phyloP scores from a whole-genome alignment of 2,888 invertebrate species.

The Lypha dubia region DNA sequence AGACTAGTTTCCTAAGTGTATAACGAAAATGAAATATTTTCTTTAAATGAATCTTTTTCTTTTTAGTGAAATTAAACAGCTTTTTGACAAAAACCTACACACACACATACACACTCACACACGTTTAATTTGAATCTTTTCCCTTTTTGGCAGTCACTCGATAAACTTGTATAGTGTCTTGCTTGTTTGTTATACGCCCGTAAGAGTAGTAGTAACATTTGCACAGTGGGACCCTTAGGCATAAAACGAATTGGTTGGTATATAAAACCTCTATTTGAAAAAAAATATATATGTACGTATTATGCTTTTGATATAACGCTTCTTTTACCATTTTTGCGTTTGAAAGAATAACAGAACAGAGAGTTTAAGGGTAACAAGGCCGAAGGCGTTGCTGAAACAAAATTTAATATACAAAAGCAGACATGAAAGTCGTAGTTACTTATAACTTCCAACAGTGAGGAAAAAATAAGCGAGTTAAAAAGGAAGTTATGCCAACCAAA shows the following conservation, averaged over 20 bases:
- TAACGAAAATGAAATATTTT: background rate
- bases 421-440: background rate
- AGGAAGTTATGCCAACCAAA: too few relatives aligned
- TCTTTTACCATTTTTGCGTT: background rate
- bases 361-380: background rate
- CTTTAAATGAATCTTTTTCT: background rate
- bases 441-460: background rate
- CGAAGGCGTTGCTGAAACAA: background rate
- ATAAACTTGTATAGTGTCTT: too few relatives aligned
- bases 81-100: background rate
- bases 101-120: too few relatives aligned
- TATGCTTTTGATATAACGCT: background rate
- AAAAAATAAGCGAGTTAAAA: background rate
- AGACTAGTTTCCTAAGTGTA: background rate
- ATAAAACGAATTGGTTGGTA: slow-evolving; percentile 30
- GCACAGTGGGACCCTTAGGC: slow-evolving; percentile 43
- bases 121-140: too few relatives aligned
- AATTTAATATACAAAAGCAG: background rate
- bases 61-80: background rate
- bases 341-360: background rate
- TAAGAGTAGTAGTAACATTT: background rate
- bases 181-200: background rate
- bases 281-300: background rate
- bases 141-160: too few relatives aligned
- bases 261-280: background rate